Base-by-base conservation (phyloP, 2,888 invertebrate species). In the Stenurella melanura region DNA sequence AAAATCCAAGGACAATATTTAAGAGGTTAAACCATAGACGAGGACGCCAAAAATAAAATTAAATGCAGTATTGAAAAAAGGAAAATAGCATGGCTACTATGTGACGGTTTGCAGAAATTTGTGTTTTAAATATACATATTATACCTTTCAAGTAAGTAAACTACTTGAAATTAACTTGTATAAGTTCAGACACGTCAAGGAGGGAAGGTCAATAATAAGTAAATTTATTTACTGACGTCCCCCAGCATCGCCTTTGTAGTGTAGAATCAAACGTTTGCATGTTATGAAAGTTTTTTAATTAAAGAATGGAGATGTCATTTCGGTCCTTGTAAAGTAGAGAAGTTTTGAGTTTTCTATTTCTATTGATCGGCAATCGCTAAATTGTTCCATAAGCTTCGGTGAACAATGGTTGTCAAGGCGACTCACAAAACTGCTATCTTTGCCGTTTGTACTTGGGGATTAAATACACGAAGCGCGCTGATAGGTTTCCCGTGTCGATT, bases 361-460 rank as follows among this genome's bases (percentile, higher is more conserved):
- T 67, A 67, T 67, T 67, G 67, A 67, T 54, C 15, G n/a, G 69
- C 26, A 58, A 70, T 70, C 58, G 58, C 15, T n/a, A 70, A 58
- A 70, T 58, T 70, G 34, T 34, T 19, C 69, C 57, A 18, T 70
- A 58, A 18, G 38, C 38, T 38, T 34, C 19, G 21, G n/a, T 58
- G 34, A 58, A 70, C 69, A 70, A 70, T 58, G 58, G 34, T 70
- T 38, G 38, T 19, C 58, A 18, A 18, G 69, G 54, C 18, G 57
- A 58, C 57, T 70, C 19, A 19, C 30, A 70, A 70, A 70, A 70
- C 34, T 70, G 69, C 69, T 70, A 58, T 70, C 69, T 58, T 58
- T 58, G 69, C 58, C 57, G 15, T 58, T 58, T 38, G 69, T 26
- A 38, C 18, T 58, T 34, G 58, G 6, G 58, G 15, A 70, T 58